These are phyloP conservation scores for Aporophyla nigra DNA, from an alignment of 2,888 invertebrate species.

Conservation along the genomic window DNA sequence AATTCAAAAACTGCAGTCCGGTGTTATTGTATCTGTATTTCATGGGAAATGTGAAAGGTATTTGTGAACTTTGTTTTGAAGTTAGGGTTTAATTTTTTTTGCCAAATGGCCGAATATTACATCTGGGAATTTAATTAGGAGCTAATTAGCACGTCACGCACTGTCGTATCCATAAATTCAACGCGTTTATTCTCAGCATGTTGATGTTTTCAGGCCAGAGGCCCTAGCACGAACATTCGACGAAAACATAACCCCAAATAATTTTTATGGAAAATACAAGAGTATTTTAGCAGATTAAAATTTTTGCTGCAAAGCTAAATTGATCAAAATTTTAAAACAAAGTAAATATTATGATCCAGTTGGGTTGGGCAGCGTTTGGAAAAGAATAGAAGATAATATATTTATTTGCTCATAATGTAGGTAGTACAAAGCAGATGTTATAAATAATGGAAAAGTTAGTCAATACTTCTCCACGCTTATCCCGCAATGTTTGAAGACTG, in stretches of 20 bases:
- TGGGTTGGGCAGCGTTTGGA: too few species aligned
- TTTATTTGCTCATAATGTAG: too few species aligned
- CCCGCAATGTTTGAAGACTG: too few species aligned
- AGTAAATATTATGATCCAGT: background rate
- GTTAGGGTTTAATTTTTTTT: conserved; percentile 16
- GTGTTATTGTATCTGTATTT: conserved; percentile 22
- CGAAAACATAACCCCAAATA: background rate
- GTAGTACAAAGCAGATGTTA: too few species aligned
- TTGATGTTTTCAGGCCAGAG: background rate
- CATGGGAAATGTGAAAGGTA: background rate
- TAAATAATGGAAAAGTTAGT: too few species aligned
- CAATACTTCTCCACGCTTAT: too few species aligned
- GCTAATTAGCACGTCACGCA: background rate
- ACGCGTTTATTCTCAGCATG: background rate
- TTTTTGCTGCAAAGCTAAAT: background rate
- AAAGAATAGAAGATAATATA: too few species aligned
- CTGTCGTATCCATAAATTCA: background rate
- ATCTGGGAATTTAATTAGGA: background rate
- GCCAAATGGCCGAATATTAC: background rate
- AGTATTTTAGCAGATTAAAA: background rate
- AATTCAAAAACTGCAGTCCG: conserved; percentile 26
- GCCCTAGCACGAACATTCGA: background rate
- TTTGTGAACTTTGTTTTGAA: conserved; percentile 3
- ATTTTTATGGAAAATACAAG: background rate
- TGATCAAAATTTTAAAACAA: background rate